Evolutionary conservation across 2,797 vertebrate genomes (phyloP).

Genomic region (Periparus ater): DNA sequence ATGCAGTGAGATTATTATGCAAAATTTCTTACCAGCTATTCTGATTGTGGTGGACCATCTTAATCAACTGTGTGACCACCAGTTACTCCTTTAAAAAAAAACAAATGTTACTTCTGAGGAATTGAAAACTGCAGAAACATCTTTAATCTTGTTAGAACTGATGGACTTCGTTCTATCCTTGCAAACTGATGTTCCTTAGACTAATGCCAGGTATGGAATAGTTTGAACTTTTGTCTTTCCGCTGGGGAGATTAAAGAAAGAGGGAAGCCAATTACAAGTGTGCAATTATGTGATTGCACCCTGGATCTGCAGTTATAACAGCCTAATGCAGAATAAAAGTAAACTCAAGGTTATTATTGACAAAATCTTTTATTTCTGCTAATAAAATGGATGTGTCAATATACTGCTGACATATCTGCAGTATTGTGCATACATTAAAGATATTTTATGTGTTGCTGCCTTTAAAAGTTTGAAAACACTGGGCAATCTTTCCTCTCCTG

Average conservation of each 20-base stretch:
- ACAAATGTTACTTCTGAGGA: not conserved
- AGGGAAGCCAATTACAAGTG: not conserved
- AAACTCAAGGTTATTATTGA: not conserved
- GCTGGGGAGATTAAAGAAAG: not conserved
- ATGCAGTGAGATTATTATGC: not conserved
- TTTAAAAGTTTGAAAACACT: conserved; percentile 32
- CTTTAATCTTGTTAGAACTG: conserved; percentile 43
- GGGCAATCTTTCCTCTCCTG: not conserved
- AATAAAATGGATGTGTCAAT: not conserved
- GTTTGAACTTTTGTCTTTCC: conserved; percentile 4
- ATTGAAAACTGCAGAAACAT: not conserved
- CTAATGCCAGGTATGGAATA: not conserved
- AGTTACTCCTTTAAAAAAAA: not conserved
- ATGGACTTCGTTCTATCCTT: not conserved
- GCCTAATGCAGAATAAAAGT: not conserved
- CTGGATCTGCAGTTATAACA: not conserved
- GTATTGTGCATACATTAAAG: conserved; percentile 12
- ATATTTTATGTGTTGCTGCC: not conserved
- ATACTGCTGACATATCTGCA: not conserved
- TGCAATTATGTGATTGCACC: not conserved
- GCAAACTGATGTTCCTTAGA: conserved; percentile 12
- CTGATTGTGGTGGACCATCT: not conserved
- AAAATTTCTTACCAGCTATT: not conserved
- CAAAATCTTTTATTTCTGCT: not conserved
- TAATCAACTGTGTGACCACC: not conserved